Evolutionary conservation across 1,140 invertebrate species (phyloP).

Genomic region (Zeugodacus cucurbitae): DNA sequence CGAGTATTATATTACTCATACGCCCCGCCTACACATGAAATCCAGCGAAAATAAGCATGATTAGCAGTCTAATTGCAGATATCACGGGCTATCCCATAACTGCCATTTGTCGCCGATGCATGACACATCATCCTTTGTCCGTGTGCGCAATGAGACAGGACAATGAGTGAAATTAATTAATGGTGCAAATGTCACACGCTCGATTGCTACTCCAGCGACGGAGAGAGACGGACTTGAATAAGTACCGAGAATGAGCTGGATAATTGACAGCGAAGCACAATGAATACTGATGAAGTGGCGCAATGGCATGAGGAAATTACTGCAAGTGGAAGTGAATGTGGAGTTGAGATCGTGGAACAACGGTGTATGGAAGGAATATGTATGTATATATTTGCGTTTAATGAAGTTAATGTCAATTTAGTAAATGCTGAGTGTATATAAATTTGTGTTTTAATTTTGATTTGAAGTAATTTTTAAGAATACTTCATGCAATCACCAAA

Average conservation of each 20-base stretch:
- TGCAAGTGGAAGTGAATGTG: not conserved
- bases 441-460: not conserved
- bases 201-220: not conserved
- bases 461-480: not conserved
- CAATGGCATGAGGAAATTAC: not conserved
- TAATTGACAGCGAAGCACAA: constrained; percentile 19
- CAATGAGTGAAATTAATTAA: constrained; percentile 22
- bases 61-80: not conserved
- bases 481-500: too few species aligned
- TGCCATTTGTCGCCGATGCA: not conserved
- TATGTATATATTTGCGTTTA: not conserved
- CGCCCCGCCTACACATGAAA: not conserved
- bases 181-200: constrained; percentile 2
- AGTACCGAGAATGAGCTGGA: not conserved
- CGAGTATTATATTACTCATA: not conserved
- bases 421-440: not conserved
- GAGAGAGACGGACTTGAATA: not conserved
- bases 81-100: not conserved
- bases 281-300: not conserved
- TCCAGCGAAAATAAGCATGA: not conserved
- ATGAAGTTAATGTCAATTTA: not conserved
- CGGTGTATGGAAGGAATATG: not conserved
- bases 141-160: not conserved
- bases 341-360: not conserved
- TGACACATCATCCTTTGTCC: constrained; percentile 23